These are phyloP conservation scores for Mesorhabditis belari DNA, from an alignment of 2,888 invertebrate species.

Conservation along the genomic window DNA sequence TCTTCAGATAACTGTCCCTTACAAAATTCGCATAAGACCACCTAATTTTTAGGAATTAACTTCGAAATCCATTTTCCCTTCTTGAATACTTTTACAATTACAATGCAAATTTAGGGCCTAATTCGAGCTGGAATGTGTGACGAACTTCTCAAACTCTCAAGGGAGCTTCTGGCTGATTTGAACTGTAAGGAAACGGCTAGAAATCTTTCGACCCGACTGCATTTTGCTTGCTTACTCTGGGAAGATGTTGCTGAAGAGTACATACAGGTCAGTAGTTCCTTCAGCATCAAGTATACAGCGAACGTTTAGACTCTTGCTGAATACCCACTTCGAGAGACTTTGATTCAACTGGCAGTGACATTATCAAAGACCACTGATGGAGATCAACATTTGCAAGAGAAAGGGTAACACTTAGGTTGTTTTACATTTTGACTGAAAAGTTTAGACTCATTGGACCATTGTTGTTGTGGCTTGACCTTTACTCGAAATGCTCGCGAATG, in stretches of 20 bases:
- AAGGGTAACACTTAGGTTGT: neutral
- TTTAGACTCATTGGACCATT: slow-evolving; percentile 24
- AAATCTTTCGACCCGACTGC: slow-evolving; percentile 18
- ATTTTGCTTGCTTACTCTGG: slow-evolving; percentile 28
- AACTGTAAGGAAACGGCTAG: neutral
- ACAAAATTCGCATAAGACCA: too few species aligned
- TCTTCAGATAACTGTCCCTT: too few species aligned
- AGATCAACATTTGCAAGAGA: neutral
- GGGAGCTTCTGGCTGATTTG: neutral
- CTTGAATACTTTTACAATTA: too few species aligned
- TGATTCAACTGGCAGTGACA: neutral
- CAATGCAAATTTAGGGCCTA: too few species aligned
- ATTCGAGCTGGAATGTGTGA: neutral
- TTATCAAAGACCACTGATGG: neutral
- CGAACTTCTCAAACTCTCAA: neutral
- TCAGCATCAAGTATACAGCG: too few species aligned
- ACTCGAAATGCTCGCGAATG: slow-evolving; percentile 22
- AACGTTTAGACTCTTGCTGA: too few species aligned
- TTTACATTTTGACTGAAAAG: neutral
- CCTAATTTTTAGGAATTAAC: too few species aligned
- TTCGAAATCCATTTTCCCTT: too few species aligned
- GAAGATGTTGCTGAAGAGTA: slow-evolving; percentile 30
- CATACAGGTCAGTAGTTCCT: slow-evolving; percentile 6
- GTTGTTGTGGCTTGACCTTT: slow-evolving; percentile 36
- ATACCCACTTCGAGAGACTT: neutral